A percentile compares a stretch with the other conserved stretches of the same genome.
These are phyloP conservation scores for Camelus dromedarius DNA, from an alignment of 2,113 vertebrate genomes.

Conservation along the genomic window DNA sequence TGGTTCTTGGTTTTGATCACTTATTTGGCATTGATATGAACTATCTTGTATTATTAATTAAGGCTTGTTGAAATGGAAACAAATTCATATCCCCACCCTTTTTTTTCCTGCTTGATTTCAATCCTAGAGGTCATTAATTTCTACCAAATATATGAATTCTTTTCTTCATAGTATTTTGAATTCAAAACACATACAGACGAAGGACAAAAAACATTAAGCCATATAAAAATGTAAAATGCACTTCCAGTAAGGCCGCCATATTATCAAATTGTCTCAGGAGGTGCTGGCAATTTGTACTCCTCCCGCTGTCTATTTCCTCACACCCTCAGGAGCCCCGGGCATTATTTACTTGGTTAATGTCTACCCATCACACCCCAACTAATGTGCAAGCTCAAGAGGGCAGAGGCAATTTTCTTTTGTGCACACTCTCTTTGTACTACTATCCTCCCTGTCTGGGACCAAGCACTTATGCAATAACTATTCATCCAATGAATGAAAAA, in stretches of 20 bases:
- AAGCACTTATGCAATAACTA: neutral
- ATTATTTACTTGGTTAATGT: neutral
- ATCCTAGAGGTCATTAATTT: neutral
- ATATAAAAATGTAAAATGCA: neutral
- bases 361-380: neutral
- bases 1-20: neutral
- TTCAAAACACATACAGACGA: neutral
- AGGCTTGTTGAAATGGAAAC: neutral
- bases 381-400: neutral
- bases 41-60: neutral
- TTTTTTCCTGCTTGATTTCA: slow-evolving; percentile 31
- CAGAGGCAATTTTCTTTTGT: neutral
- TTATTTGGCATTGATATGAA: neutral
- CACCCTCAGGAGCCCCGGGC: neutral
- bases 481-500: neutral
- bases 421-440: neutral
- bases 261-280: neutral
- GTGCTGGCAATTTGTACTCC: neutral
- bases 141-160: neutral
- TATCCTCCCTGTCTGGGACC: neutral
- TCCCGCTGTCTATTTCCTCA: neutral
- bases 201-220: slow-evolving; percentile 36
- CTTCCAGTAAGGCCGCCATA: neutral
- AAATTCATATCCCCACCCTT: no score
- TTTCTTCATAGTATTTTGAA: slow-evolving; percentile 33